Evolutionary conservation across 2,113 vertebrate species (phyloP).

Genomic region (human (Homo sapiens)): GRCh38 chr1:203651501-203652000

Average conservation of each 20-base stretch:
- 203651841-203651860: neutral
- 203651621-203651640: neutral
- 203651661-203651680: neutral
- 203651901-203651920: neutral
- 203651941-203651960: no score
- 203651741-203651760: no score
- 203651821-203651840: neutral
- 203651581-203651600: neutral
- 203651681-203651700: neutral
- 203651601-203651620: neutral
- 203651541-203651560: neutral
- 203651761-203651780: no score
- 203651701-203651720: neutral
- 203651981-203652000: no score
- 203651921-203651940: no score
- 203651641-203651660: neutral
- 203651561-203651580: neutral
- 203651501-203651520: neutral
- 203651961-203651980: no score
- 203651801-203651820: neutral
- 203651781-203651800: neutral
- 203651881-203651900: neutral
- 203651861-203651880: neutral
- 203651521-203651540: neutral
- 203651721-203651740: neutral